Percentiles rank a stretch among this genome's conserved stretches.
Evolutionary conservation across 2,797 vertebrate genomes (phyloP).

Genomic region (Sebastiscus tertius): DNA sequence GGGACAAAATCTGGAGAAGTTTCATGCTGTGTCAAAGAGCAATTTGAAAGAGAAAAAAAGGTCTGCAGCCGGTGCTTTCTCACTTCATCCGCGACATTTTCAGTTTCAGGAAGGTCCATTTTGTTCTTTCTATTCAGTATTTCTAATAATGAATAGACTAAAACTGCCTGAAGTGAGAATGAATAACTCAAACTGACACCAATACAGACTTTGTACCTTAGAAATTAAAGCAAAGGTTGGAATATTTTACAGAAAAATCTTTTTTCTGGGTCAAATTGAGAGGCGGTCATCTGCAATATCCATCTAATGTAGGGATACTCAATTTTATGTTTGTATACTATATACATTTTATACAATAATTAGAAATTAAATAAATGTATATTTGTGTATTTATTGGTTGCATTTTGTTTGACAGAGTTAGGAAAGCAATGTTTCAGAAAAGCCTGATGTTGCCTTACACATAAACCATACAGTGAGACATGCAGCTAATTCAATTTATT

Average conservation of each 20-base stretch:
- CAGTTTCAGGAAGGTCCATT: not conserved
- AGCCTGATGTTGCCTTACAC: too few species aligned
- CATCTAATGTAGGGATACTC: not conserved
- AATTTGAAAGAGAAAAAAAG: not conserved
- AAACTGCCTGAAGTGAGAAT: not conserved
- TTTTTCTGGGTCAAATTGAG: not conserved
- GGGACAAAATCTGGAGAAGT: not conserved
- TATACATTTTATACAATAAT: too few species aligned
- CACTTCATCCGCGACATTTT: not conserved
- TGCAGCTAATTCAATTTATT: too few species aligned
- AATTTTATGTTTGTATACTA: too few species aligned
- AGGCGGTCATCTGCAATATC: not conserved
- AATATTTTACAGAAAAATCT: not conserved
- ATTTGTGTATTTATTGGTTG: accelerated
- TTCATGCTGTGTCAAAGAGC: not conserved
- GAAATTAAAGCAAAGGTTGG: not conserved
- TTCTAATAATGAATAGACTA: not conserved
- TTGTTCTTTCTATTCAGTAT: not conserved
- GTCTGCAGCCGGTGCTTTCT: not conserved
- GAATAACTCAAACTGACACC: not conserved
- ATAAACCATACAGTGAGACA: too few species aligned
- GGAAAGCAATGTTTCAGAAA: too few species aligned
- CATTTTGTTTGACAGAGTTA: too few species aligned
- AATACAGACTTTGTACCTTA: not conserved
- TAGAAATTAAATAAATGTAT: too few species aligned